Evolutionary conservation across 2,113 vertebrate species (phyloP).

Genomic region (Cephalopterus ornatus): DNA sequence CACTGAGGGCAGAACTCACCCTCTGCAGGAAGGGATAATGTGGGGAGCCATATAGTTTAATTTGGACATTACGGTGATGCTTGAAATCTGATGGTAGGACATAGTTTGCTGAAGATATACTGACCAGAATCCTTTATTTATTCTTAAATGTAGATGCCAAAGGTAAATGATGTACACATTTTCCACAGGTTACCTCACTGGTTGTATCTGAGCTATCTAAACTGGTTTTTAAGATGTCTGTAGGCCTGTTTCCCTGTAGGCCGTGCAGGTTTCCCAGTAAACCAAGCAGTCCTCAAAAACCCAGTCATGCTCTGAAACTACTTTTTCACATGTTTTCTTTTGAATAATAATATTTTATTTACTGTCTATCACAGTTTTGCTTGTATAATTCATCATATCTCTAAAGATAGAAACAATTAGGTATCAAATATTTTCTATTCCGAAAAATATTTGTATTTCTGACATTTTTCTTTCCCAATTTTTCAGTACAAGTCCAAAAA

Average conservation of each 20-base stretch:
- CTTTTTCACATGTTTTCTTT: neutral
- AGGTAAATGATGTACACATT: neutral
- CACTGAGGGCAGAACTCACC: neutral
- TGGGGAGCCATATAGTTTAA: neutral
- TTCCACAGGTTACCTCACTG: neutral
- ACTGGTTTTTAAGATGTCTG: neutral
- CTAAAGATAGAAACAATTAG: neutral
- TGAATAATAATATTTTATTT: neutral
- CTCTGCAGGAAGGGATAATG: rapidly evolving
- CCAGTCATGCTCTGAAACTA: neutral
- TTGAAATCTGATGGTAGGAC: neutral
- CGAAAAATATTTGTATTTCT: neutral
- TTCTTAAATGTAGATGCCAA: neutral
- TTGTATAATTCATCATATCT: neutral
- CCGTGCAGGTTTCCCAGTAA: neutral
- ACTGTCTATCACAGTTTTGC: rapidly evolving
- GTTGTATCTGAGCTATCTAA: neutral
- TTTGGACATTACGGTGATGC: neutral
- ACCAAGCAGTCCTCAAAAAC: neutral
- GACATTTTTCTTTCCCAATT: neutral
- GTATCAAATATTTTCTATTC: neutral
- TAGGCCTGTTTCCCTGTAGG: neutral
- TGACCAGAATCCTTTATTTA: neutral
- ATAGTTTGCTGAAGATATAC: neutral
- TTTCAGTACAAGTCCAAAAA: neutral